phyloP scores from a whole-genome alignment of 2,797 vertebrate species.

The Mus caroli region DNA sequence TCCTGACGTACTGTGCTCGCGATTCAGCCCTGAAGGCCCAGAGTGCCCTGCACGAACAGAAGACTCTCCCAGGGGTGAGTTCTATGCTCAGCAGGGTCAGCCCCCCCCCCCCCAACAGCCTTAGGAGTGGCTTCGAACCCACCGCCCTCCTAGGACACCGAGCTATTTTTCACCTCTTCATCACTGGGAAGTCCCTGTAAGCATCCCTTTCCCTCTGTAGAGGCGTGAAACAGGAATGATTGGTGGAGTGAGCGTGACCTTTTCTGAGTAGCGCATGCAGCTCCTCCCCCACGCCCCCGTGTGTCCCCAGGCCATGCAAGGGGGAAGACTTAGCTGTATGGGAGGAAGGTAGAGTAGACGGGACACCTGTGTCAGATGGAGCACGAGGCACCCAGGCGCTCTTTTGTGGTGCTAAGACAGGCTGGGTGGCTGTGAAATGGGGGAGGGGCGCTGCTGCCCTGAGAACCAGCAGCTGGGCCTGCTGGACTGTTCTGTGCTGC shows the following conservation, averaged over 20 bases:
- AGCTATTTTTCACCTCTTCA: background rate
- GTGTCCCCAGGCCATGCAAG: background rate
- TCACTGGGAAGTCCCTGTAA: background rate
- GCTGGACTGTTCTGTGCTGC: background rate
- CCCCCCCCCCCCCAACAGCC: background rate
- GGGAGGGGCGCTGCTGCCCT: background rate
- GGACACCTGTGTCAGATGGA: background rate
- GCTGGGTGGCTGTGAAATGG: background rate
- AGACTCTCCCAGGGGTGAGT: conserved; percentile 97
- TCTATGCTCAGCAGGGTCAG: conserved; percentile 8
- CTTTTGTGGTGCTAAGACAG: conserved; percentile 1
- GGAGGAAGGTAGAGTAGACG: background rate
- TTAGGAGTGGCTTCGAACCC: background rate
- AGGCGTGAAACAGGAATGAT: background rate
- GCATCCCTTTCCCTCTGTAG: background rate
- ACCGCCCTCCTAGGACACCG: background rate
- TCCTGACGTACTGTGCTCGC: conserved; percentile 95
- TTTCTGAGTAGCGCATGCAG: background rate
- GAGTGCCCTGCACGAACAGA: conserved; percentile 96
- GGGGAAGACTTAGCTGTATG: background rate
- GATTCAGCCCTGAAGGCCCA: conserved; percentile 97
- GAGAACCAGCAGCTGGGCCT: conserved; percentile 40
- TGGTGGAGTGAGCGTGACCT: background rate
- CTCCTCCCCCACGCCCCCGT: background rate
- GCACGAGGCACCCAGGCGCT: background rate